Conservation (phyloP, 2,797 vertebrate species). For the Macropodus opercularis region DNA sequence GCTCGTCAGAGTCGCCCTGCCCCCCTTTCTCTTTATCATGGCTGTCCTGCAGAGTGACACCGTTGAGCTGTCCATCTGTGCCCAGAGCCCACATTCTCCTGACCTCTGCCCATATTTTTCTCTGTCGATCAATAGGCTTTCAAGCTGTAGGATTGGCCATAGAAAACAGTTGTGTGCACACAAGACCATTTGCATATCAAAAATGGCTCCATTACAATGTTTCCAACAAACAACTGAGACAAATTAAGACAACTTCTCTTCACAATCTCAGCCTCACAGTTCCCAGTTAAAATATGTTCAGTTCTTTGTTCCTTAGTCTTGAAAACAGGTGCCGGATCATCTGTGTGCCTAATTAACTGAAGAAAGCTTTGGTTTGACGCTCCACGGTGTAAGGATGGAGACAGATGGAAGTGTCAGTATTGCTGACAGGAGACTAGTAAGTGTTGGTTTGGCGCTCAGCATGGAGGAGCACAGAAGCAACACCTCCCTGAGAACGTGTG, state of each 20-base stretch:
- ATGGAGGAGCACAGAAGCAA: slow-evolving; percentile 57
- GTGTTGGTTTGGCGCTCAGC: slow-evolving; percentile 63
- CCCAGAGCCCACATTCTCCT: slow-evolving; percentile 27
- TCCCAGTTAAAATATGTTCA: not conserved
- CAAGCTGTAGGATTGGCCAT: not conserved
- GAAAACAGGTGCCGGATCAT: slow-evolving; percentile 4
- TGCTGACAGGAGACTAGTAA: slow-evolving; percentile 61
- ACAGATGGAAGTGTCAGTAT: slow-evolving; percentile 72
- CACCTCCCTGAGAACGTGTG: slow-evolving; percentile 64
- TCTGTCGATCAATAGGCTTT: slow-evolving; percentile 40
- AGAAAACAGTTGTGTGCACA: slow-evolving; percentile 13
- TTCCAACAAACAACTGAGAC: not conserved
- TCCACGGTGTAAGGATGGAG: slow-evolving; percentile 30
- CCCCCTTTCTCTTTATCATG: slow-evolving; percentile 16
- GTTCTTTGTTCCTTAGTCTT: not conserved
- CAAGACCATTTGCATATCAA: not conserved
- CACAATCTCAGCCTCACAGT: not conserved
- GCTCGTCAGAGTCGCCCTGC: slow-evolving; percentile 19
- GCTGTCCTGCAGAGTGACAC: slow-evolving; percentile 41
- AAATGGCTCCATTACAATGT: not conserved
- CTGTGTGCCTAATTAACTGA: slow-evolving; percentile 3
- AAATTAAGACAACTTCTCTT: not conserved
- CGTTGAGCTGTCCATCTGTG: slow-evolving; percentile 38
- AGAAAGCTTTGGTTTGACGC: slow-evolving; percentile 29
- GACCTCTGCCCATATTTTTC: slow-evolving; percentile 35